Evolutionary conservation across 2,113 vertebrate genomes (phyloP).

Genomic region (Pseudopipra pipra): DNA sequence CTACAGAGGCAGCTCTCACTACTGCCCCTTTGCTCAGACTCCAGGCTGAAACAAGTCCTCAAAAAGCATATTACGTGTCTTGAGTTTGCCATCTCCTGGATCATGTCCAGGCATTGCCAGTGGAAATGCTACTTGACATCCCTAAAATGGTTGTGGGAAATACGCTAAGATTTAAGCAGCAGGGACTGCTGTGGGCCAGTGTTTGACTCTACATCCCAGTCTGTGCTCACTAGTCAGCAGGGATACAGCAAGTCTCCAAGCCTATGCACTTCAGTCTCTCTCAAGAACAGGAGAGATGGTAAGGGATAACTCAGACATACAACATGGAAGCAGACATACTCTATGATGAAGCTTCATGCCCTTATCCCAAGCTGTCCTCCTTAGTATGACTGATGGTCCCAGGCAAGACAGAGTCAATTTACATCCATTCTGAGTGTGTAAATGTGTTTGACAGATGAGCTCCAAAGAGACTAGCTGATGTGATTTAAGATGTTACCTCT

Average conservation of each 20-base stretch:
- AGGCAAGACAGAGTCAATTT: neutral
- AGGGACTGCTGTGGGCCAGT: neutral
- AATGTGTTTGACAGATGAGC: constrained; percentile 30
- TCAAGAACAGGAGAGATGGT: neutral
- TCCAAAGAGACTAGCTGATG: neutral
- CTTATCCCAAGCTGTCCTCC: neutral
- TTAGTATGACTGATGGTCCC: neutral
- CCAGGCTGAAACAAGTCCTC: neutral
- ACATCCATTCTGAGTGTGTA: neutral
- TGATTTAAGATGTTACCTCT: constrained; percentile 50
- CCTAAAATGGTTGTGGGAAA: fast-evolving
- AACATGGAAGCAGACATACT: neutral
- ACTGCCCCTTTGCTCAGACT: neutral
- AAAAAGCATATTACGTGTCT: neutral
- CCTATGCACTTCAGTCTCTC: neutral
- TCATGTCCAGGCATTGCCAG: neutral
- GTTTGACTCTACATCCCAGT: neutral
- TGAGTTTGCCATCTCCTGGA: neutral
- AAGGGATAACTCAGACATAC: neutral
- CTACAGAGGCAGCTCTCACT: neutral
- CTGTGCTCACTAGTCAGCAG: neutral
- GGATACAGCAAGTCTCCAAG: neutral
- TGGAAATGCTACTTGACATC: neutral
- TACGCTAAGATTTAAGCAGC: neutral
- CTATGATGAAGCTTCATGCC: neutral